A percentile compares a stretch with the other conserved stretches of the same genome.
Conservation (phyloP, 2,888 invertebrate genomes). For the Lasioglossum lativentre region DNA sequence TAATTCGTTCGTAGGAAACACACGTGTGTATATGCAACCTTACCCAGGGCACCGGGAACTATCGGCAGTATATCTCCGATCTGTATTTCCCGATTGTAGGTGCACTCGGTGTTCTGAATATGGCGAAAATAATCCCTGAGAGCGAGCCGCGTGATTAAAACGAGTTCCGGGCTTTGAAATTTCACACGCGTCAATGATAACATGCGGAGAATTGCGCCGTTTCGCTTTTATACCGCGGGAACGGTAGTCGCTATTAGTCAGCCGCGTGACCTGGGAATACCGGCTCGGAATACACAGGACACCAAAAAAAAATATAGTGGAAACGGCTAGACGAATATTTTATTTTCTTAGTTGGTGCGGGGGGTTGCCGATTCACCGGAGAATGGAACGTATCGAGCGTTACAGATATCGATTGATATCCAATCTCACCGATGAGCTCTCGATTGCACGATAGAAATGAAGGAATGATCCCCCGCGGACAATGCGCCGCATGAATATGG, state of each 20-base stretch:
- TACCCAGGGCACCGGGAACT: conserved; percentile 18
- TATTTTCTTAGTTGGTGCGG: conserved; percentile 36
- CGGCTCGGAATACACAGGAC: not conserved
- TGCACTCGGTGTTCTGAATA: conserved; percentile 38
- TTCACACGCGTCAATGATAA: conserved; percentile 61
- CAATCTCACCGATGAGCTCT: conserved; percentile 32
- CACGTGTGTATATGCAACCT: conserved; percentile 7
- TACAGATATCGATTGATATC: not conserved
- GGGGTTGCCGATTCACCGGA: not conserved
- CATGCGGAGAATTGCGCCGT: conserved; percentile 47
- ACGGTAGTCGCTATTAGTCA: conserved; percentile 48
- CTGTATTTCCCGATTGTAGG: conserved; percentile 49
- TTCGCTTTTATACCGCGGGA: conserved; percentile 36
- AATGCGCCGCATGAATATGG: not conserved
- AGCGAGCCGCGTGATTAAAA: conserved; percentile 58
- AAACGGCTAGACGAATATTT: conserved; percentile 25
- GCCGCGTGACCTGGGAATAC: conserved; percentile 48
- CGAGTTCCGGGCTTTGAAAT: conserved; percentile 51
- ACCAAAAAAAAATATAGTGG: not conserved
- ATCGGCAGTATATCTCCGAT: conserved; percentile 46
- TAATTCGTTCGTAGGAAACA: conserved; percentile 34
- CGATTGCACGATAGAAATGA: conserved; percentile 13
- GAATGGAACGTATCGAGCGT: conserved; percentile 9
- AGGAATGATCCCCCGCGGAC: conserved; percentile 28
- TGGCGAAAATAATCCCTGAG: conserved; percentile 65